phyloP scores from a whole-genome alignment of 2,888 invertebrate species.

The Alcis repandata region DNA sequence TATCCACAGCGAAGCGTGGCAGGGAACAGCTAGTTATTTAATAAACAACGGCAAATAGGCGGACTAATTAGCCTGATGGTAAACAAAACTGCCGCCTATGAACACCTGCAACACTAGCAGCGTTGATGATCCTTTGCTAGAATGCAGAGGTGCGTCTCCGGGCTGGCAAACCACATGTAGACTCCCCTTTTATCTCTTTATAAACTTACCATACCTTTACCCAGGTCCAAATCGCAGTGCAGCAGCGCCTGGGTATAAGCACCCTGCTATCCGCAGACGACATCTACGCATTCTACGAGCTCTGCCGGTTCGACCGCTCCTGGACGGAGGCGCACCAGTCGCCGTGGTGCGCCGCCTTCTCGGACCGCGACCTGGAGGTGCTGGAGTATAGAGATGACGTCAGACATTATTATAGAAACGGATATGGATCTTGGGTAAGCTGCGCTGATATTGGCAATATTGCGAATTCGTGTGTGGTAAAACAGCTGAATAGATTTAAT shows the following conservation, averaged over 20 bases:
- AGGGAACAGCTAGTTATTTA: too few relatives aligned
- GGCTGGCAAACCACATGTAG: too few relatives aligned
- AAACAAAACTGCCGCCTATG: too few relatives aligned
- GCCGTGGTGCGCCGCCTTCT: slow-evolving; percentile 92
- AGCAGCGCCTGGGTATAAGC: slow-evolving; percentile 80
- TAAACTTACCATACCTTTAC: neutral
- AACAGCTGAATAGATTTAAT: too few relatives aligned
- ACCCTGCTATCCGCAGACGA: slow-evolving; percentile 67
- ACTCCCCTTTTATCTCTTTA: too few relatives aligned
- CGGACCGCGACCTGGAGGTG: slow-evolving; percentile 88
- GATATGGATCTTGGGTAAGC: slow-evolving; percentile 74
- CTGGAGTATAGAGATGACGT: slow-evolving; percentile 93
- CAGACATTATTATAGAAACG: slow-evolving; percentile 89
- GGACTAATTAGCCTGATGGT: too few relatives aligned
- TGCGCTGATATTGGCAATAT: neutral
- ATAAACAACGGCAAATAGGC: too few relatives aligned
- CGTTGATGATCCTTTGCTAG: too few relatives aligned
- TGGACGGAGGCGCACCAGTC: slow-evolving; percentile 81
- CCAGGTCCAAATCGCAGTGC: slow-evolving; percentile 78
- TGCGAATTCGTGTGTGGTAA: too few relatives aligned
- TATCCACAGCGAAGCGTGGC: too few relatives aligned
- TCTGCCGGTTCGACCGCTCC: slow-evolving; percentile 92
- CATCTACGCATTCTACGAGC: slow-evolving; percentile 90
- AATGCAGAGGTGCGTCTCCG: too few relatives aligned
- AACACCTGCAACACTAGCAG: too few relatives aligned